Base-by-base conservation (phyloP, 2,113 vertebrate species). In the Cichladusa arquata region DNA sequence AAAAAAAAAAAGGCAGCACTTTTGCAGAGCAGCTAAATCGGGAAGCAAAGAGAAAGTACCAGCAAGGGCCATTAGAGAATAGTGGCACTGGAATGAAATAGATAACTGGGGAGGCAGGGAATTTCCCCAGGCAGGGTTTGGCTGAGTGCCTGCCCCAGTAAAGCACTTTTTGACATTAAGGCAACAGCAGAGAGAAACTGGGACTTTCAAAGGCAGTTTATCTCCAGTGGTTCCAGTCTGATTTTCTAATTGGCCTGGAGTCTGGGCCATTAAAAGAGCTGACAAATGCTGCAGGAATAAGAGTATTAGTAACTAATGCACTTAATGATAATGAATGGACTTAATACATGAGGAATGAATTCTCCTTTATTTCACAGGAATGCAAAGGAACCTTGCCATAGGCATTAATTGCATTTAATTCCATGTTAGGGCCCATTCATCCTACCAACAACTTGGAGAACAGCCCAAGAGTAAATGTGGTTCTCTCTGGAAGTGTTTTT, bases 391-490 rank as follows among this genome's bases (percentile, higher is more conserved):
- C 60, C 4, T 88, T 93, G 60, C 80, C 92, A 81, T 66, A 62
- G 44, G 86, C 86, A 83, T 82, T 86, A 86, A 76, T 86, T 83
- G 67, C 80, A 71, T 86, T 93, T 90, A 93, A 81, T 88, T 90
- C 88, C 76, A 26, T 18, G 56, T 73, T 88, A 95, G 38, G 56
- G 56, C 51, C 33, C 80, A 83, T 95, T 97, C 92, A 84, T 86
- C 51, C 83, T 76, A 48, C n/a, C 44, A 66, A 16, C n/a, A 40
- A n/a, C 69, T 86, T 96, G 80, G 91, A 78, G 47, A 92, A 67
- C 24, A 74, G 82, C 96, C 76, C 56, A 54, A 64, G 24, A 74
- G 20, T 78, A 60, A 90, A 78, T 28, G 64, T 77, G 56, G 62
- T 81, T 71, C 76, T 90, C 38, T 78, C 65, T 92, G 61, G 6